Base-by-base conservation (phyloP, 1,140 invertebrate genomes). In the Vanessa tameamea region DNA sequence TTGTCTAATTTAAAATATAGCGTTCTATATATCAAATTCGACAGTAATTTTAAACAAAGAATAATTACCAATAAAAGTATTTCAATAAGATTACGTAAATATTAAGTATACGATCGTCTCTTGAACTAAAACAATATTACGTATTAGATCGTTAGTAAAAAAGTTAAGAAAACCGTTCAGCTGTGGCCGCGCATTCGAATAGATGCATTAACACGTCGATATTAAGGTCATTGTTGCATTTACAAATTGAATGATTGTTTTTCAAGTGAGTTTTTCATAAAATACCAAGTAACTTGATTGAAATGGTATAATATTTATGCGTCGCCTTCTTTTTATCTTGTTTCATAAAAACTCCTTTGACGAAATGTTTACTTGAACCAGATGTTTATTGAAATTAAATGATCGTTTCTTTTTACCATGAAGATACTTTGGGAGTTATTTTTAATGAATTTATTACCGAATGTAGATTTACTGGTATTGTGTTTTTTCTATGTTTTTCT, bases 141-240 rank as follows among this genome's bases (percentile, higher is more conserved):
- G 71, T 81, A 75, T 79, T 79, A 81, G 75, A 77, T 79, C 72
- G 16, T 20, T 67, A 15, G 48, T 73, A 73, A 72, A 77, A 43
- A 77, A 69, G 61, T 57, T 53, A 68, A 76, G 65, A 59, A 26
- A 72, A 68, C 75, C 72, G 69, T 64, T 76, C 65, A 31, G 12
- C 9, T 8, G 37, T 6, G 37, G 37, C 7, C 7, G 37, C 9
- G 37, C 51, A 13, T 59, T 64, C 16, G 64, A 65, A 72, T 65
- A 64, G 48, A 64, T 48, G 59, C 57, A 63, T 43, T 76, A 71
- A 72, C 20, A 14, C 13, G 20, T 31, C 16, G 12, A 48, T 5
- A 48, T 48, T 50, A 53, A 59, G 50, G 50, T n/a, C 59, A 64
- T 65, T 64, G 57, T 76, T 64, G 14, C 64, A 63, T 63, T 31